Base-by-base conservation (phyloP, 1,140 invertebrate species). In the Camponotus floridanus region DNA sequence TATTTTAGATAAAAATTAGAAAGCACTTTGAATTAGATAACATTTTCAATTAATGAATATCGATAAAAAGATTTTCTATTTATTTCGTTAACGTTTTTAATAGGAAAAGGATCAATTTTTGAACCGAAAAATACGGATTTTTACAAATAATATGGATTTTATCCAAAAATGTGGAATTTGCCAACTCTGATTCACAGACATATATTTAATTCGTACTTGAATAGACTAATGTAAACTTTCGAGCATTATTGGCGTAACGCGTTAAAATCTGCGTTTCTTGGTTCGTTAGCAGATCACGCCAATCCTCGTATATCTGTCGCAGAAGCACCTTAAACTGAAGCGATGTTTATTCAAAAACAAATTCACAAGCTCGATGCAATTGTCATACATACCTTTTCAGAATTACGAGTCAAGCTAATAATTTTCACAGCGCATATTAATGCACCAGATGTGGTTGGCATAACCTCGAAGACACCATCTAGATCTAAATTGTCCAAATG, bases 191-290 rank as follows among this genome's bases (percentile, higher is more conserved):
- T 64, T 45, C 18, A 3, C 9, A 21, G 31, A 61, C n/a, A n/a
- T 39, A 1, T 11, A 59, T 57, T 61, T 11, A 42, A 42, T 80
- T 57, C 78, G 11, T 80, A 80, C 78, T 70, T 80, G 64, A 80
- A 80, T 80, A 80, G 13, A 21, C 64, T 15, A 80, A 31, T 2
- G 65, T 70, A 1, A 80, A 39, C 36, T 42, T 80, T 13, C 78
- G 78, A 57, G 33, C 15, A 7, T 57, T 70, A 13, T 80, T 48
- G 15, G 33, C 45, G 8, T 70, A 70, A n/a, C 5, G 13, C 9
- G 21, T 59, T 70, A 80, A 57, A 42, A 80, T 70, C 21, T 70
- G 78, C 36, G 21, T 59, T 80, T 80, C 78, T 67, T 70, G 8
- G 7, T 4, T 59, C 1, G 21, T 42, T 21, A 42, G 11, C 7